Base-by-base conservation (phyloP, 2,888 invertebrate genomes). In the Drosophila mettleri region DNA sequence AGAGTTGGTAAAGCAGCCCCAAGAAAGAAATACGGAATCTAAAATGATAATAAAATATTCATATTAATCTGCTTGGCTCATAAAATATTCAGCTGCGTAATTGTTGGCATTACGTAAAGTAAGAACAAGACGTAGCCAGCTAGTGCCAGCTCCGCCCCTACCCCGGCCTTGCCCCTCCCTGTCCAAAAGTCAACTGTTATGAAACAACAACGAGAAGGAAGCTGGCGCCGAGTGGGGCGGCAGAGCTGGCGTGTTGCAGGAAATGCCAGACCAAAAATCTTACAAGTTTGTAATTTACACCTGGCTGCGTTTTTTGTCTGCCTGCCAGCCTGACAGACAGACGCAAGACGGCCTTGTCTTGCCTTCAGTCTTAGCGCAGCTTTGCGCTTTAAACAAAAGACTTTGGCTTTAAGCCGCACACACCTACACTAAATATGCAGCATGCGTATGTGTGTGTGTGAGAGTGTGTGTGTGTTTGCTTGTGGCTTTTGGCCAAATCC, bases 21-120 rank as follows among this genome's bases (percentile, higher is more conserved):
- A 57, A 55, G 41, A 72, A 81, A 71, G 76, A 76, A 83, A 80
- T 83, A 81, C 72, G 69, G 82, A 88, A 81, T 88, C 78, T 85
- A 83, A 85, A 85, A 88, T 89, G 86, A 85, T 89, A 88, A 89
- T 89, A 90, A 89, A 90, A 90, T 90, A 89, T 89, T 89, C 89
- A 89, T 89, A 86, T 83, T 88, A 89, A 90, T 89, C 83, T 88
- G 85, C 83, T 83, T 78, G 89, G 74, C 85, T 86, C 84, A 81
- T 89, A 84, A 87, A 89, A 84, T 87, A 85, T 86, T 89, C 77
- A 88, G 80, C 81, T 84, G 79, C 78, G 89, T 89, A 89, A 88
- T 88, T 88, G 88, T 86, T 75, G 86, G 88, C 86, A 86, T 86
- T 88, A 86, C 84, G 71, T 69, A 29, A 34, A 67, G 57, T 31